phyloP scores from a whole-genome alignment of 1,140 invertebrate genomes.

The Dendrolimus punctatus region DNA sequence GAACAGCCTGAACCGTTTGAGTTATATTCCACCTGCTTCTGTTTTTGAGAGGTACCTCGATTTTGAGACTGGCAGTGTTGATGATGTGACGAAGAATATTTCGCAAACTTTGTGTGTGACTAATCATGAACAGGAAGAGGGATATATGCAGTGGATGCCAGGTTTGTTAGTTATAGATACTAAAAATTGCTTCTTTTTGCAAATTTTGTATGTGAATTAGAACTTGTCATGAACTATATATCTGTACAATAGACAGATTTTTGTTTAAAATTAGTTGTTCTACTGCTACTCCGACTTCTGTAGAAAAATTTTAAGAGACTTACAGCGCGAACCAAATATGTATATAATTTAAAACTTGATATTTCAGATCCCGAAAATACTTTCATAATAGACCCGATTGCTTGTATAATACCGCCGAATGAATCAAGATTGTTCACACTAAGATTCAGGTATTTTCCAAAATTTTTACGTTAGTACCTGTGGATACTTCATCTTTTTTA shows the following conservation, averaged over 20 bases:
- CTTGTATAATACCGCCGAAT: slow-evolving; percentile 41
- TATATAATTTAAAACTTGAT: slow-evolving; percentile 5
- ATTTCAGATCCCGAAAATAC: slow-evolving; percentile 54
- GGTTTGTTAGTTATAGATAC: slow-evolving; percentile 22
- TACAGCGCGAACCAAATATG: background rate
- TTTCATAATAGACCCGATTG: slow-evolving; percentile 53
- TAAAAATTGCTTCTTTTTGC: background rate
- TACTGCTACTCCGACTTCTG: no score
- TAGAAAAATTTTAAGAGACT: background rate
- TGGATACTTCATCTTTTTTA: no score
- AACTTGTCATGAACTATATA: background rate
- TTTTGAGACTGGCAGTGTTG: slow-evolving; percentile 48
- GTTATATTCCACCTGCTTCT: slow-evolving; percentile 47
- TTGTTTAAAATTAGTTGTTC: no score
- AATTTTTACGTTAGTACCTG: no score
- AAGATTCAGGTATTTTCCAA: slow-evolving; percentile 42
- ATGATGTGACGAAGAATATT: slow-evolving; percentile 47
- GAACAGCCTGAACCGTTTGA: slow-evolving; percentile 49
- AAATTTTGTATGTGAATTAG: background rate
- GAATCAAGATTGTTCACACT: slow-evolving; percentile 57
- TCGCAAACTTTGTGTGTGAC: slow-evolving; percentile 58
- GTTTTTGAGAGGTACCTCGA: slow-evolving; percentile 55
- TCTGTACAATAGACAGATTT: background rate
- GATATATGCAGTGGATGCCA: slow-evolving; percentile 55
- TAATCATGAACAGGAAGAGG: slow-evolving; percentile 49